Evolutionary conservation across 2,888 invertebrate species (phyloP), one percentile per base, ranked within the genome.

Genomic region (Hydrotaea diabolus): DNA sequence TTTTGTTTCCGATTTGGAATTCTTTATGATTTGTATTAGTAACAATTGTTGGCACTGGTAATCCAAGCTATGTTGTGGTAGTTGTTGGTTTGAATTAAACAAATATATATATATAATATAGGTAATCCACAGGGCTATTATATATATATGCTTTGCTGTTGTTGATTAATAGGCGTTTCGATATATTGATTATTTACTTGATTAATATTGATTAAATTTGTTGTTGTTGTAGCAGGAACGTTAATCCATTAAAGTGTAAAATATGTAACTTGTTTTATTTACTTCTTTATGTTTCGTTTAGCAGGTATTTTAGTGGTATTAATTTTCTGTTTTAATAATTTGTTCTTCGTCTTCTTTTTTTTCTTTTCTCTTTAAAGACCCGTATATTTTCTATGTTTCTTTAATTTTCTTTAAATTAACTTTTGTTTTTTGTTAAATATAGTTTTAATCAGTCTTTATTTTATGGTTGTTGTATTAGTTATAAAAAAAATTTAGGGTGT

Each of bases 11-110:
- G 69, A 9, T 79, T 23, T 66, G 2, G 31, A 31, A 31, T 4
- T 79, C 31, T 55, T 64, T 66, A 46, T 7, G 31, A 31, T 31
- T 31, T 31, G 7, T 23, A 69, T 74, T 80, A 31, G 39, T 71
- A 71, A 71, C 78, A 85, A 85, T 90, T 91, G 90, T 90, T 91
- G 90, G 91, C 91, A 91, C 91, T 91, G 91, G 90, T 91, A 91
- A 91, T 91, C 91, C 91, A 91, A 91, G 88, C 62, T 85, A 79
- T 62, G 49, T 72, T 31, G 74, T n/a, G 4, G 55, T 57, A 62
- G 46, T 49, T 83, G 87, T 87, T 83, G 82, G 88, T 87, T 46
- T 36, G 59, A 49, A 46, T 46, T 75, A 43, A 55, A 69, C 69
- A 69, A 69, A 21, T 26, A 11, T 82, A 17, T 69, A 83, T 84